Base-by-base conservation (phyloP, 2,113 vertebrate genomes). In the Eleginops maclovinus region DNA sequence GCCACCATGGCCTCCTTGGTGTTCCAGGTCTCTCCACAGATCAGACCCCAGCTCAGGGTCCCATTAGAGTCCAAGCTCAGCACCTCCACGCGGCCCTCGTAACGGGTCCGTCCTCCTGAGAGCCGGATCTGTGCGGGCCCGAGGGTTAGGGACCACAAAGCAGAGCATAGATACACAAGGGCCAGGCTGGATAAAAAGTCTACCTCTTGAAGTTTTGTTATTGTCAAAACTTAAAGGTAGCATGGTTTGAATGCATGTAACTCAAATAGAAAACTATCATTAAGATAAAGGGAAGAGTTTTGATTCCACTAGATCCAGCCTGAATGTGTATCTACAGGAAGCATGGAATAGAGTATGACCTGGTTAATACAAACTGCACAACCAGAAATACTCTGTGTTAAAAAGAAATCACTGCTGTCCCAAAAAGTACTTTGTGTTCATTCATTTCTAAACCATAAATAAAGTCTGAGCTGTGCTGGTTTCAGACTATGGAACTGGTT, bases 1-100 rank as follows among this genome's bases (percentile, higher is more conserved):
- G 91, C 96, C 91, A 98, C 96, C 92, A 94, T 95, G 36, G 97
- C 97, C 88, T 99, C 97, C 84, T 91, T 95, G 4, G 94, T 97
- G 24, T 93, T 96, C 98, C 98, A 99, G 95, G 89, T 94, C 91
- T 98, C 96, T 19, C 98, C 95, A 76, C 98, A 99, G 76, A 98
- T 92, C 93, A 99, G 94, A 41, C 98, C 98, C 98, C 98, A 99
- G 78, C 68, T 92, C 69, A 87, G 89, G 1, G 91, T 89, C 19
- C 95, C 95, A 28, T 95, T 94, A 0, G 91, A 3, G 1, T 92
- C 92, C 40, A 89, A 88, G 61, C 90, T 76, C 19, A 95, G 93
- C 79, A 99, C 95, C 92, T 98, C 97, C 50, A 99, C 93, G n/a
- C 98, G 94, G 63, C 98, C 98, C 92, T 99, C 98, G 21, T 95